Evolutionary conservation across 2,797 vertebrate species (phyloP), one percentile per base, ranked within the genome.

Genomic region (Percopsis omiscomaycus): DNA sequence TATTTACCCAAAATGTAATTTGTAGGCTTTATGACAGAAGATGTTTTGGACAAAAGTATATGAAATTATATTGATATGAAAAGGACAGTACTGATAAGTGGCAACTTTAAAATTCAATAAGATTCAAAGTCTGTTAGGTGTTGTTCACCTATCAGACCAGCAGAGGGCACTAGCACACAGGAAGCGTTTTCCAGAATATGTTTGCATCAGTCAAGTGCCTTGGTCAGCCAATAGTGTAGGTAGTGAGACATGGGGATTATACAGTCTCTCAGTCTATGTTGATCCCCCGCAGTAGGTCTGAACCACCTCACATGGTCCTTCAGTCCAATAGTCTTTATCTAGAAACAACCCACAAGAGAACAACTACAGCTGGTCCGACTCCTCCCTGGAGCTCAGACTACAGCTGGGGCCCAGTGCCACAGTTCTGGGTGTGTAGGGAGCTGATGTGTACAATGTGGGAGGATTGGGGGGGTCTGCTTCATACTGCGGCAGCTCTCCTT

Each of bases 401-500:
- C 32, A 64, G 66, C 68, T 73, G 0, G 27, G 29, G 61, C 53
- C 73, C 1, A 68, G 74, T 69, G 67, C 32, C 61, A 82, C 73
- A 82, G 86, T 81, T 80, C 83, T 82, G 62, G 78, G 70, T 48
- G 80, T 65, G 72, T 75, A 45, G n/a, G 75, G 59, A 44, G 58
- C 66, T 15, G 77, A 61, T 54, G 55, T 65, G 15, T 28, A 53
- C 2, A 30, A 30, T 5, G 73, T 44, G 0, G 60, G 60, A 13
- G 53, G 61, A 27, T 44, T 71, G 61, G 47, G 9, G 45, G 73
- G 67, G 30, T 74, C 71, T 3, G 89, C 93, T 51, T 94, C 93
- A 55, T 98, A 98, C 3, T 90, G 93, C 42, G 97, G 96, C 69
- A 97, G 93, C 54, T 95, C 94, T 1, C 91, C 89, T 16, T 93